Evolutionary conservation across 1,140 invertebrate species (phyloP).

Genomic region (Dermatophagoides farinae): DNA sequence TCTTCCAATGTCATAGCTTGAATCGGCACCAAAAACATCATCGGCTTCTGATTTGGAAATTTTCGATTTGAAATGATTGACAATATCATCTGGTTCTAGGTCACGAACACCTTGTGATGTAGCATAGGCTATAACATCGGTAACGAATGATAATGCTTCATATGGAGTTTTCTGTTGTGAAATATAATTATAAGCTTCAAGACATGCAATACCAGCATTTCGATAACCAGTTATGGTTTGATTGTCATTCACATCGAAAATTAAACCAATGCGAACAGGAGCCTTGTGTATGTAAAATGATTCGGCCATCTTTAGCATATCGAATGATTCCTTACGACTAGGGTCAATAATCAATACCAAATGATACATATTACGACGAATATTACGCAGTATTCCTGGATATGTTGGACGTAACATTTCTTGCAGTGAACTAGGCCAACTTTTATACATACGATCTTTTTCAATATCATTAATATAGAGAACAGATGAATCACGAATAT

Average conservation of each 20-base stretch:
- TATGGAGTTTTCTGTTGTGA: constrained; percentile 45
- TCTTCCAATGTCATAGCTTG: constrained; percentile 72
- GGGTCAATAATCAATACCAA: constrained; percentile 77
- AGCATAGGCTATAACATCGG: constrained; percentile 40
- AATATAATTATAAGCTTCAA: constrained; percentile 82
- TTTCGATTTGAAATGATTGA: constrained; percentile 44
- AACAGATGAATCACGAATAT: constrained; percentile 74
- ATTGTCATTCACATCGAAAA: constrained; percentile 50
- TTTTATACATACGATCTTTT: constrained; percentile 51
- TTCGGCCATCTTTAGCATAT: constrained; percentile 64
- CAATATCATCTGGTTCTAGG: constrained; percentile 41
- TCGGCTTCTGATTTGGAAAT: constrained; percentile 36
- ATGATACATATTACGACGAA: constrained; percentile 86
- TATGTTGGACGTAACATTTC: constrained; percentile 84
- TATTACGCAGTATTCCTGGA: constrained; percentile 81
- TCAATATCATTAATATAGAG: constrained; percentile 86
- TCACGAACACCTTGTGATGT: constrained; percentile 25
- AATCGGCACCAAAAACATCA: constrained; percentile 64
- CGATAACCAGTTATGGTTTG: constrained; percentile 36
- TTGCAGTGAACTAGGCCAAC: constrained; percentile 68
- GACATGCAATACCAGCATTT: constrained; percentile 58
- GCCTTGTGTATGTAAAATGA: constrained; percentile 76
- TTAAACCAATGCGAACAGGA: constrained; percentile 56
- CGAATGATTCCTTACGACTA: constrained; percentile 39
- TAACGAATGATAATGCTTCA: constrained; percentile 56